Conservation (phyloP, 2,113 vertebrate species). For the Melanostigma gelatinosum region DNA sequence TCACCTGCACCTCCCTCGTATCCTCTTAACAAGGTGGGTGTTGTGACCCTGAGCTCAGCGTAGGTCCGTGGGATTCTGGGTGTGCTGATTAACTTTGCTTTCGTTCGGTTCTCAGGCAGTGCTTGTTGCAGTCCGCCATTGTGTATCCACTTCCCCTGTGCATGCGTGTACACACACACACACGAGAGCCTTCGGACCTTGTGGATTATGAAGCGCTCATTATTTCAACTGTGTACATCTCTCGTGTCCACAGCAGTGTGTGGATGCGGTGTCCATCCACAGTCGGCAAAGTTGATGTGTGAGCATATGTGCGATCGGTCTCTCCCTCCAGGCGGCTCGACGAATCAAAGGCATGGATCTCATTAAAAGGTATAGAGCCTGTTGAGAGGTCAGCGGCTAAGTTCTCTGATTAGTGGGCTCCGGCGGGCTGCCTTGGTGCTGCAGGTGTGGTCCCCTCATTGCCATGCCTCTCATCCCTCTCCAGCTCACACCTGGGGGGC, state of each 20-base stretch:
- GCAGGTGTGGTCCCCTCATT: constrained; percentile 35
- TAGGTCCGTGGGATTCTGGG: constrained; percentile 21
- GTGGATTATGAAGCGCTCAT: constrained; percentile 58
- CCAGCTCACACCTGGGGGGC: constrained; percentile 52
- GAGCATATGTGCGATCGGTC: constrained; percentile 50
- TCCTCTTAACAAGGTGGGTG: constrained; percentile 73
- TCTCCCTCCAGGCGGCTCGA: constrained; percentile 61
- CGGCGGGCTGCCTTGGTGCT: constrained; percentile 37
- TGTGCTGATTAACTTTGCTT: constrained; percentile 57
- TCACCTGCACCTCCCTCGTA: constrained; percentile 74
- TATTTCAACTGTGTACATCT: constrained; percentile 53
- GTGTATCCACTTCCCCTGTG: constrained; percentile 47
- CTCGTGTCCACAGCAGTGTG: constrained; percentile 25
- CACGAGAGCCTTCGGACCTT: constrained; percentile 36
- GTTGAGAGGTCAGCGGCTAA: constrained; percentile 71
- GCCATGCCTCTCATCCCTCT: constrained; percentile 59
- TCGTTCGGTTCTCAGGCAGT: constrained; percentile 40
- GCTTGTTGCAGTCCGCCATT: constrained; percentile 29
- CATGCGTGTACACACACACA: constrained; percentile 18
- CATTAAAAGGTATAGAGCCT: constrained; percentile 71
- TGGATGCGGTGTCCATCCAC: constrained; percentile 40
- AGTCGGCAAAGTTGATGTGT: constrained; percentile 23
- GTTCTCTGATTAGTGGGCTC: constrained; percentile 74
- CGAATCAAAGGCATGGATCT: constrained; percentile 77
- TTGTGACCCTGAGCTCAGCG: constrained; percentile 75